These are phyloP conservation scores for Argyrosomus japonicus DNA, from an alignment of 2,113 vertebrate genomes.

Conservation along the genomic window DNA sequence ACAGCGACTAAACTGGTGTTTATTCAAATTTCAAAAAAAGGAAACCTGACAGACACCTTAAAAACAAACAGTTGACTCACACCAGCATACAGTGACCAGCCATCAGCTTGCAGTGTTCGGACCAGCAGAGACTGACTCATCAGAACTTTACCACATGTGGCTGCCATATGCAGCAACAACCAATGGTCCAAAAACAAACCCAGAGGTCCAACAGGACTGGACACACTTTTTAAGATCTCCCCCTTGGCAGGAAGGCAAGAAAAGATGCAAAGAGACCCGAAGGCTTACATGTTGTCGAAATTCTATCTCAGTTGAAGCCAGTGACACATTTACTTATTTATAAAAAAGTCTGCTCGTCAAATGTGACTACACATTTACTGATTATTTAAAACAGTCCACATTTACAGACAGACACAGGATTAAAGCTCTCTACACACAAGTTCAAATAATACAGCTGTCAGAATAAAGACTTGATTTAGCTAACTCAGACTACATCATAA, in stretches of 20 bases:
- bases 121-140: conserved; percentile 17
- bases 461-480: too few species aligned
- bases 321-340: too few species aligned
- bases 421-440: too few species aligned
- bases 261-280: not conserved
- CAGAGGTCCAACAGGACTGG: not conserved
- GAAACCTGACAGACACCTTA: not conserved
- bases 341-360: too few species aligned
- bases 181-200: not conserved
- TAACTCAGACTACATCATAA: too few species aligned
- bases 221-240: not conserved
- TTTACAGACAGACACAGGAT: too few species aligned
- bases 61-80: conserved; percentile 16
- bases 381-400: too few species aligned
- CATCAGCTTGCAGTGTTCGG: not conserved
- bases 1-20: conserved; percentile 5
- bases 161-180: conserved; percentile 51
- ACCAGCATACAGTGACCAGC: not conserved
- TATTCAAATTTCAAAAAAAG: not conserved
- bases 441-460: too few species aligned
- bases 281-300: not conserved
- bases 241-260: not conserved
- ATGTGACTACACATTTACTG: too few species aligned
- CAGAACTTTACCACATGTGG: conserved; percentile 43
- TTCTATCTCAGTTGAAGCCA: not conserved